Evolutionary conservation across 2,888 invertebrate genomes (phyloP).

Genomic region (Athalia cordata): DNA sequence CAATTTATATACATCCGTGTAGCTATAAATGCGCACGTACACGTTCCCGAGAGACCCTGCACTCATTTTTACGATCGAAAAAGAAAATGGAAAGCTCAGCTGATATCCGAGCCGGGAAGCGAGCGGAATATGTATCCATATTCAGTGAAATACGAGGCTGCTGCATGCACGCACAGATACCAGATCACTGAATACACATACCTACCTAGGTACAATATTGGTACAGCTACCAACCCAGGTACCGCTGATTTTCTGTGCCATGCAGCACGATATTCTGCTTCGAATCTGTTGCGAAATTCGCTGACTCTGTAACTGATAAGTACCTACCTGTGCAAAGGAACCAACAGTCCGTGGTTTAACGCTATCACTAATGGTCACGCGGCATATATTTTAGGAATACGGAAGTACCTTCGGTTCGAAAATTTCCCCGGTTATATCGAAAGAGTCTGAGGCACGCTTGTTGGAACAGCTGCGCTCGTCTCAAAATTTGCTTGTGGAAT

Average conservation of each 20-base stretch:
- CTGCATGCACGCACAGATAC: background rate
- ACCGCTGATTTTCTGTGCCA: background rate
- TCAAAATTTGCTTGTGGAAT: too few relatives aligned
- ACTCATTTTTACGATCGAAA: conserved; percentile 18
- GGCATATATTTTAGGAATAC: background rate
- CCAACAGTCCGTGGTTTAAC: background rate
- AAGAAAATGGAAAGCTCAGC: conserved; percentile 6
- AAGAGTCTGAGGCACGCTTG: background rate
- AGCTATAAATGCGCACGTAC: background rate
- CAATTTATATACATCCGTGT: background rate
- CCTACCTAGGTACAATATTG: background rate
- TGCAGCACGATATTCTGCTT: background rate
- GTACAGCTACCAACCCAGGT: background rate
- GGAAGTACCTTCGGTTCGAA: background rate
- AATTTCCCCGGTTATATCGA: background rate
- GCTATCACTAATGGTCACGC: conserved; percentile 6
- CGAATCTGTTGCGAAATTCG: too few relatives aligned
- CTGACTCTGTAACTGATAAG: background rate
- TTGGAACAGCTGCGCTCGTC: too few relatives aligned
- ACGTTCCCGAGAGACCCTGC: background rate
- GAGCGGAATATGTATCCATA: background rate
- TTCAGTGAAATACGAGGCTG: background rate
- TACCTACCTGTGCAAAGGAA: background rate
- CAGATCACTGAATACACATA: background rate
- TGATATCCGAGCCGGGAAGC: background rate